Evolutionary conservation across 2,888 invertebrate species (phyloP).

Genomic region (Amblyteles armatorius): DNA sequence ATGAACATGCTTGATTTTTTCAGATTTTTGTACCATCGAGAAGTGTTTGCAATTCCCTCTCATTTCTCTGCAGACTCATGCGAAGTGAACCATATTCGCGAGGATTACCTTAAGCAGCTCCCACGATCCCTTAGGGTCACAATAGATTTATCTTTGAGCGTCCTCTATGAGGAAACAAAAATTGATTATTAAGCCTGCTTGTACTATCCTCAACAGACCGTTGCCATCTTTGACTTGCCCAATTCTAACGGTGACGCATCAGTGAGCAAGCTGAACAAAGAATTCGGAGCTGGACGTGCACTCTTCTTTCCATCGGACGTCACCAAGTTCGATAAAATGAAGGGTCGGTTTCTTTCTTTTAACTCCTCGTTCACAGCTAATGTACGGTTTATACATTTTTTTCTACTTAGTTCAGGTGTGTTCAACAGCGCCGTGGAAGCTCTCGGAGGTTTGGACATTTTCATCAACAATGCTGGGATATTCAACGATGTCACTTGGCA

Average conservation of each 20-base stretch:
- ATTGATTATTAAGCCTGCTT: too few species aligned
- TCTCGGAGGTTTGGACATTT: slow-evolving; percentile 77
- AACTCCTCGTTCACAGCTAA: neutral
- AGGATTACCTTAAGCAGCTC: too few species aligned
- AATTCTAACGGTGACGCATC: slow-evolving; percentile 84
- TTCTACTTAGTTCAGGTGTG: slow-evolving; percentile 75
- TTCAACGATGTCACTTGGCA: slow-evolving; percentile 79
- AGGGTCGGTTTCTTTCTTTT: slow-evolving; percentile 74
- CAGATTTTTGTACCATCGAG: too few species aligned
- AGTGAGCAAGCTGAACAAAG: slow-evolving; percentile 83
- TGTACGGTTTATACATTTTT: neutral
- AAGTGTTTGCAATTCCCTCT: too few species aligned
- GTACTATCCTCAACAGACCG: slow-evolving; percentile 65
- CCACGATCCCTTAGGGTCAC: too few species aligned
- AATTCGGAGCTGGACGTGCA: slow-evolving; percentile 83
- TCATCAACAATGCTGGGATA: too few species aligned
- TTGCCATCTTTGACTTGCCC: slow-evolving; percentile 82
- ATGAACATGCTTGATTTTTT: too few species aligned
- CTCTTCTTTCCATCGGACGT: slow-evolving; percentile 85
- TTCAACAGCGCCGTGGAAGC: slow-evolving; percentile 83
- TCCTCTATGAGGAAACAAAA: too few species aligned
- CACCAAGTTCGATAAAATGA: slow-evolving; percentile 83
- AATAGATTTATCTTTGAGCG: too few species aligned
- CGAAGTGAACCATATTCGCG: too few species aligned
- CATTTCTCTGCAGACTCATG: too few species aligned